Conservation (phyloP, 2,797 vertebrate genomes). For the Buceros bicornis region DNA sequence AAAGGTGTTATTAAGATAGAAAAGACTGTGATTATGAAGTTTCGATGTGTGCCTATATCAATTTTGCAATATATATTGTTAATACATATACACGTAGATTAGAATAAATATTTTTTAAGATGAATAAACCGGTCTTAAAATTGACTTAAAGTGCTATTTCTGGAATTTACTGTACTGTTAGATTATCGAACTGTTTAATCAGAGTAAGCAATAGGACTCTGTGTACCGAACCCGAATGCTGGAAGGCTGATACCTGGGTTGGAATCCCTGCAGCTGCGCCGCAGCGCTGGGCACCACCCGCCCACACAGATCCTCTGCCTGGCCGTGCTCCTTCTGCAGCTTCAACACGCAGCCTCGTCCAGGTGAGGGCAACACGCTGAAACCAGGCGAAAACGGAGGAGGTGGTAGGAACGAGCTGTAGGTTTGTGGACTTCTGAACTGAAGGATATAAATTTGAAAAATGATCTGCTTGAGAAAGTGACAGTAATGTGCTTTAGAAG, state of each 20-base stretch:
- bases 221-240: neutral
- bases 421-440: neutral
- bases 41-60: neutral
- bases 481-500: neutral
- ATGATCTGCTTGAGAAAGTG: neutral
- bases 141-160: neutral
- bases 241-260: neutral
- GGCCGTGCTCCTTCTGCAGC: slow-evolving; percentile 62
- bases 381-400: neutral
- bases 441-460: neutral
- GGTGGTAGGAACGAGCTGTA: neutral
- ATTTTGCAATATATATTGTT: neutral
- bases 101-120: neutral
- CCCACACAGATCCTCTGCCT: slow-evolving; percentile 62
- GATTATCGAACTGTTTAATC: neutral
- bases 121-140: neutral
- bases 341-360: slow-evolving; percentile 76
- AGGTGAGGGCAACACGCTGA: slow-evolving; percentile 71
- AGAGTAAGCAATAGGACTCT: neutral
- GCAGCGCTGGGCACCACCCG: slow-evolving; percentile 61
- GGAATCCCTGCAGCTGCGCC: slow-evolving; percentile 64
- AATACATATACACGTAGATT: too few species aligned
- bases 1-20: neutral
- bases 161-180: neutral
- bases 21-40: neutral